Evolutionary conservation across 2,113 vertebrate species (phyloP).

Genomic region (Nanger granti): DNA sequence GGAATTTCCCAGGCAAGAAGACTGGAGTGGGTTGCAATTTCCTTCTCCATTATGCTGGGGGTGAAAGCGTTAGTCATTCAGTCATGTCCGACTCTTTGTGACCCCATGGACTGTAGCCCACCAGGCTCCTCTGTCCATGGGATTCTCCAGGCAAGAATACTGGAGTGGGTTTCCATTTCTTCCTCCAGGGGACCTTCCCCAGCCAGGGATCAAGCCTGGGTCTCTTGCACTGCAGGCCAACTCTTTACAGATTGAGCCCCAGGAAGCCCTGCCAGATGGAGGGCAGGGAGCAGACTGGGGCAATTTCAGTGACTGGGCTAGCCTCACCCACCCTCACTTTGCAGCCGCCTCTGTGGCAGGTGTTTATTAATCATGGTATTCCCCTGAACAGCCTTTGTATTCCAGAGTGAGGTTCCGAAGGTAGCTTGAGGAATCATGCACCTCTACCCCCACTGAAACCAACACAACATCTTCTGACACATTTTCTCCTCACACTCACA

Average conservation of each 20-base stretch:
- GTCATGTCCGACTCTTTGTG: not conserved
- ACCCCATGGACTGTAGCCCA: not conserved
- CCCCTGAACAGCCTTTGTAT: not conserved
- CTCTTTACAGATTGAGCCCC: not conserved
- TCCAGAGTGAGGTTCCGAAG: not conserved
- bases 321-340: too few species aligned
- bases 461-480: not conserved
- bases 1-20: not conserved
- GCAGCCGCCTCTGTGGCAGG: not conserved
- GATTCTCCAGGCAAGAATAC: not conserved
- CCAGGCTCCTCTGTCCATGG: not conserved
- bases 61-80: not conserved
- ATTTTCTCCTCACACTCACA: not conserved
- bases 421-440: not conserved
- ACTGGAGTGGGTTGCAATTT: not conserved
- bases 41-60: not conserved
- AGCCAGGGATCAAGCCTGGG: not conserved
- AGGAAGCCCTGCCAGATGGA: accelerated
- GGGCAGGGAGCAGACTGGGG: accelerated
- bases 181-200: not conserved
- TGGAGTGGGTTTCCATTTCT: not conserved
- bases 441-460: not conserved
- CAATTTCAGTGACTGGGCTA: not conserved
- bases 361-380: not conserved
- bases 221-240: accelerated